phyloP scores from a whole-genome alignment of 2,797 vertebrate genomes.

The Centroberyx gerrardi region DNA sequence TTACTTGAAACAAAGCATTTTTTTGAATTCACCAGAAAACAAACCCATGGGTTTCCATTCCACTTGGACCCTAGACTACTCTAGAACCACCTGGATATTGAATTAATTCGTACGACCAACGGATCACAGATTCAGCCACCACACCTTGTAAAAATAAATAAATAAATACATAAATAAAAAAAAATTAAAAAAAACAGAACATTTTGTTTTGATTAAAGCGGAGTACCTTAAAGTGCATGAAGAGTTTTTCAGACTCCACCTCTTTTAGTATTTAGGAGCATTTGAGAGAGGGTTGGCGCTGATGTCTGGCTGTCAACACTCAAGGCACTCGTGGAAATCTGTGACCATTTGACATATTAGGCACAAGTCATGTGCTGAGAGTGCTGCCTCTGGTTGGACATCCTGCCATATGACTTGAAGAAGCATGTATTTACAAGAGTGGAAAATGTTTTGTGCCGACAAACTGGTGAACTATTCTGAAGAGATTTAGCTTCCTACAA shows the following conservation, averaged over 20 bases:
- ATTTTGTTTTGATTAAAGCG: slow-evolving; percentile 39
- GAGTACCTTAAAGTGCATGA: slow-evolving; percentile 76
- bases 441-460: background rate
- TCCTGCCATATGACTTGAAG: background rate
- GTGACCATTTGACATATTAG: slow-evolving; percentile 21
- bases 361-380: slow-evolving; percentile 18
- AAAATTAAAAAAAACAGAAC: slow-evolving; percentile 10
- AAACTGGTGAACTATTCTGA: background rate
- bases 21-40: background rate
- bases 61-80: background rate
- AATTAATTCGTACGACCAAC: slow-evolving; percentile 1
- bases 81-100: slow-evolving; percentile 4
- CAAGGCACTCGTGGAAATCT: slow-evolving; percentile 53
- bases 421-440: slow-evolving; percentile 11
- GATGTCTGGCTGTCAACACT: background rate
- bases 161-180: slow-evolving; percentile 52
- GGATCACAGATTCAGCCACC: slow-evolving; percentile 21
- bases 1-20: too few relatives aligned
- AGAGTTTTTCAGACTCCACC: slow-evolving; percentile 45
- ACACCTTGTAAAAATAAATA: slow-evolving; percentile 49
- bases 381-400: slow-evolving; percentile 25
- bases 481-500: background rate
- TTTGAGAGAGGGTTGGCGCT: slow-evolving; percentile 16
- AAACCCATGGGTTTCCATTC: background rate
- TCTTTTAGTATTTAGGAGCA: slow-evolving; percentile 15